Evolutionary conservation across 2,797 vertebrate species (phyloP).

Genomic region (Gobio occitaniae): DNA sequence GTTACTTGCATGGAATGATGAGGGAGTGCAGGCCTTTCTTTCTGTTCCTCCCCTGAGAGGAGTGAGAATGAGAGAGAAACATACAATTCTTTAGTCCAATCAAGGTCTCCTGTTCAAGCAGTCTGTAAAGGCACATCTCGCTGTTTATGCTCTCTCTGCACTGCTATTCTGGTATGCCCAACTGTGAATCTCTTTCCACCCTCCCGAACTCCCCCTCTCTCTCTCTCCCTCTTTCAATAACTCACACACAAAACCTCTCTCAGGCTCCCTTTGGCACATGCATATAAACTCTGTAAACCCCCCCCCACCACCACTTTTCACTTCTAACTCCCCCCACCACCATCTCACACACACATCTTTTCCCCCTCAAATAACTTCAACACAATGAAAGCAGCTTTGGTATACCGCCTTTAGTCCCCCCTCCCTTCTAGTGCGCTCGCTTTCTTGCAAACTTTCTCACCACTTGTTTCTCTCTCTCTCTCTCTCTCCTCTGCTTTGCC

Average conservation of each 20-base stretch:
- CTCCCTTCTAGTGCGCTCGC: slow-evolving; percentile 36
- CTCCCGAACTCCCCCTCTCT: slow-evolving; percentile 46
- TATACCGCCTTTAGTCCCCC: slow-evolving; percentile 37
- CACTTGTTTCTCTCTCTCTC: slow-evolving; percentile 55
- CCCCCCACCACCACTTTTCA: slow-evolving; percentile 2
- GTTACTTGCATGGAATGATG: slow-evolving; percentile 47
- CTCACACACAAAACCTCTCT: slow-evolving; percentile 62
- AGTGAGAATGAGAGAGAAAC: slow-evolving; percentile 7
- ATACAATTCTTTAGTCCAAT: neutral
- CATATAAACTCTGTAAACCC: slow-evolving; percentile 63
- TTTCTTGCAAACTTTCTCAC: slow-evolving; percentile 52
- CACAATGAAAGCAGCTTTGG: slow-evolving; percentile 61
- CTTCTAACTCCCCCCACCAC: slow-evolving; percentile 33
- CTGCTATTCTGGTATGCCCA: slow-evolving; percentile 60
- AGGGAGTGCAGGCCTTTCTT: slow-evolving; percentile 37
- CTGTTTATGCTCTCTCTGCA: slow-evolving; percentile 49
- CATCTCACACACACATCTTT: slow-evolving; percentile 43
- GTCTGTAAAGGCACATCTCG: slow-evolving; percentile 55
- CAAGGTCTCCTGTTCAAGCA: slow-evolving; percentile 34
- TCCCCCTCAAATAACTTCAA: slow-evolving; percentile 53
- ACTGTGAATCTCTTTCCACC: slow-evolving; percentile 47
- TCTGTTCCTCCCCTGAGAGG: slow-evolving; percentile 40
- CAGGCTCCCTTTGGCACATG: slow-evolving; percentile 64
- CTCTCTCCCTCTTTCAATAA: slow-evolving; percentile 64
- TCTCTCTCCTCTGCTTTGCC: slow-evolving; percentile 57